Conservation (phyloP, 37 sponge, comb jelly and placozoan genomes). For the Diacarnus erythraeanus region DNA sequence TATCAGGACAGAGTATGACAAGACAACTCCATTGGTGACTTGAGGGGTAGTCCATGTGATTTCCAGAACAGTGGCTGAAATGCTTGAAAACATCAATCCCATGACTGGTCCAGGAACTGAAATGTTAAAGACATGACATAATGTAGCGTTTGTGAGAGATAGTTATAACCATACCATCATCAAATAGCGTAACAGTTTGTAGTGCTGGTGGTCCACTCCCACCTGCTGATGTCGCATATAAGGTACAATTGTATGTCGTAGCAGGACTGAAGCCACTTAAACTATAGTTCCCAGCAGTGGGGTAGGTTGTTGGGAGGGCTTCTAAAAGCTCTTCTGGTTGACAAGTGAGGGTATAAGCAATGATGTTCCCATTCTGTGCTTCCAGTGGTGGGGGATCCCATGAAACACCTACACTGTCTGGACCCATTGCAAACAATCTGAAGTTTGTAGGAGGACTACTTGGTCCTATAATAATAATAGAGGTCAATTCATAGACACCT, state of each 20-base stretch:
- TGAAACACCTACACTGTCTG: background rate
- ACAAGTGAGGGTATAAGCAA: slow-evolving; percentile 16
- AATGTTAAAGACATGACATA: background rate
- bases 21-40: background rate
- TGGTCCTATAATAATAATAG: slow-evolving; percentile 4
- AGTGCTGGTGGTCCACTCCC: slow-evolving; percentile 22
- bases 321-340: background rate
- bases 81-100: background rate
- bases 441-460: slow-evolving; percentile 28
- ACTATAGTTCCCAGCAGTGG: background rate
- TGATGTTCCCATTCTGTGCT: slow-evolving; percentile 20
- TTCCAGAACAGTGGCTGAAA: background rate
- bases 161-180: slow-evolving; percentile 13
- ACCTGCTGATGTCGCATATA: slow-evolving; percentile 10
- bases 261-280: slow-evolving; percentile 10
- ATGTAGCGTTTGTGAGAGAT: background rate
- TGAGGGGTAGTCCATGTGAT: slow-evolving; percentile 6
- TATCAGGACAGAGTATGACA: background rate
- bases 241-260: slow-evolving; percentile 17
- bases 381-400: slow-evolving; percentile 19
- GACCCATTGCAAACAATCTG: background rate
- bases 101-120: slow-evolving; percentile 12
- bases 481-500: background rate
- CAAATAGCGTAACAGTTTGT: slow-evolving; percentile 3
- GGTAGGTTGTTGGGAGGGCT: slow-evolving; percentile 5